A percentile compares a stretch with the other conserved stretches of the same genome.
Conservation (phyloP, 2,888 invertebrate genomes). For the Drosophila austrosaltans region DNA sequence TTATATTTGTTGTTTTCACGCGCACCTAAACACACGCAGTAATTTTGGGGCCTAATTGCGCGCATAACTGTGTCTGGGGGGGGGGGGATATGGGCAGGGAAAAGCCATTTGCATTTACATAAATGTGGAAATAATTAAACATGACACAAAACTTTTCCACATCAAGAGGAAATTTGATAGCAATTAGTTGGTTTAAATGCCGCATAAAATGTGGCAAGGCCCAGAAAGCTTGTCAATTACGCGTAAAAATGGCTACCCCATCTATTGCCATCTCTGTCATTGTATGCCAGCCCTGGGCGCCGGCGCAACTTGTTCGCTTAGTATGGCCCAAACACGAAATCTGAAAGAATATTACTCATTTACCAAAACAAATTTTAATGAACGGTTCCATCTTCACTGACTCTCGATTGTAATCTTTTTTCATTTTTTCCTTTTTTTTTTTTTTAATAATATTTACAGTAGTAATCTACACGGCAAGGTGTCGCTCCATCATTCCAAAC, state of each 20-base stretch:
- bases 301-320: conserved; percentile 51
- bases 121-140: conserved; percentile 80
- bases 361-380: conserved; percentile 63
- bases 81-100: conserved; percentile 5
- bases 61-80: conserved; percentile 53
- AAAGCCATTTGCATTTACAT: conserved; percentile 58
- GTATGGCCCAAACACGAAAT: conserved; percentile 54
- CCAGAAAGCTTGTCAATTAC: conserved; percentile 62
- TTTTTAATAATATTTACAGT: conserved; percentile 79
- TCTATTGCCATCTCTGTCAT: conserved; percentile 25
- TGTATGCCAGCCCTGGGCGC: conserved; percentile 23
- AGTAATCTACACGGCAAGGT: conserved; percentile 76
- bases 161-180: conserved; percentile 62
- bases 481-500: conserved; percentile 53
- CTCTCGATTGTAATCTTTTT: conserved; percentile 68
- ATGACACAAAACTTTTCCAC: conserved; percentile 71
- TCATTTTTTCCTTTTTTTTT: conserved; percentile 29
- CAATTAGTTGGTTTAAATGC: conserved; percentile 81
- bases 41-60: conserved; percentile 70
- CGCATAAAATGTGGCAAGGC: conserved; percentile 76
- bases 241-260: conserved; percentile 49
- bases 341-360: conserved; percentile 37
- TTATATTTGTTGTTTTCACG: conserved; percentile 62
- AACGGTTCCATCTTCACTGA: conserved; percentile 57
- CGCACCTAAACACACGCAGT: conserved; percentile 79